Evolutionary conservation across 1,140 invertebrate genomes (phyloP), one percentile per base, ranked within the genome.

Genomic region (Philopotamus ludificatus): DNA sequence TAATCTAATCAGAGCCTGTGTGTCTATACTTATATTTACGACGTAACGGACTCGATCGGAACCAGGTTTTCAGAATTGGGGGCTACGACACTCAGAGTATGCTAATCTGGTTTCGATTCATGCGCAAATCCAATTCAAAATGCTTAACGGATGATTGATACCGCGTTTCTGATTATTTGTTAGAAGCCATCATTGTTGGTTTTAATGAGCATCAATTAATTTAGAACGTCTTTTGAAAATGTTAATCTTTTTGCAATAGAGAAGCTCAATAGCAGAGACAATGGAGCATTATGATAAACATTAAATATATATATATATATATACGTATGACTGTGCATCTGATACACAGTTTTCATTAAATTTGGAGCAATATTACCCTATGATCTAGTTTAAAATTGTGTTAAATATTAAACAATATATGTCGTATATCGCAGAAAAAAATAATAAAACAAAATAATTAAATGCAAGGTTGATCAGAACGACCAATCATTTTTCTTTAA

Each of bases 111-210:
- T 47, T 47, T 47, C 44, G 44, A 8, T 20, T 47, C 18, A 16
- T 16, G 15, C n/a, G 10, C 44, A 47, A 20, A 47, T 47, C 28
- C 12, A 34, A 34, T 34, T 12, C 4, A 34, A 34, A 3, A 47
- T 7, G 44, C 18, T 47, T 47, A 47, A 47, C 44, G 44, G 44
- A 12, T 34, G 28, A 34, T 34, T n/a, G n/a, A n/a, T n/a, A n/a
- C n/a, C n/a, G n/a, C n/a, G n/a, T n/a, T n/a, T n/a, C n/a, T n/a
- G n/a, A n/a, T n/a, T n/a, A n/a, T n/a, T n/a, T n/a, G n/a, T n/a
- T n/a, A n/a, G n/a, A n/a, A n/a, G n/a, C n/a, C n/a, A n/a, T 34
- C 28, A 34, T 34, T 34, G 12, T 34, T 34, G 4, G 12, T 34
- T 7, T 34, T 12, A 4, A 12, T 34, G 12, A 34, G 28, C 4